Evolutionary conservation across 2,113 vertebrate genomes (phyloP).

Genomic region (Cyprinus carpio): DNA sequence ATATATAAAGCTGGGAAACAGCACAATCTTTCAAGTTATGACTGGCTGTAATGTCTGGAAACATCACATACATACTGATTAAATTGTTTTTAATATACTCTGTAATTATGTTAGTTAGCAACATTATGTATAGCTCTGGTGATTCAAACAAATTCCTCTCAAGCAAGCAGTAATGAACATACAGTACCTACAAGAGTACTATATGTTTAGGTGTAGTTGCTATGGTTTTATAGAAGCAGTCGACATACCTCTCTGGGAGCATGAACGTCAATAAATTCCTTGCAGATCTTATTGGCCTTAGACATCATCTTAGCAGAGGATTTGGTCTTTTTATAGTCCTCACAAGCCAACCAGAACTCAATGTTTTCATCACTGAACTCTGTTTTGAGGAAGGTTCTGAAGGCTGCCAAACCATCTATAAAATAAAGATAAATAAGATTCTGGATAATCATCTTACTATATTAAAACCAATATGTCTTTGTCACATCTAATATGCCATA

Average conservation of each 20-base stretch:
- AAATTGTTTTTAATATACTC: no score
- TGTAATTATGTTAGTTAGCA: no score
- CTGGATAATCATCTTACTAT: not conserved
- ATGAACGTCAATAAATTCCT: constrained; percentile 88
- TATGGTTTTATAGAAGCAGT: constrained; percentile 8
- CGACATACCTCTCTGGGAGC: constrained; percentile 87
- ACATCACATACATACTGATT: not conserved
- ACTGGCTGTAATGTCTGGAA: not conserved
- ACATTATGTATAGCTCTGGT: not conserved
- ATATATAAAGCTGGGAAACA: no score
- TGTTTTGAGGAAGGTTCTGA: constrained; percentile 87
- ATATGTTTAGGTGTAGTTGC: not conserved
- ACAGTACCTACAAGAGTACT: not conserved
- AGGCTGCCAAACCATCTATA: constrained; percentile 85
- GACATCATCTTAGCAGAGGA: constrained; percentile 81
- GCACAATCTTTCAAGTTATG: no score
- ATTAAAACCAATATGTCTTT: not conserved
- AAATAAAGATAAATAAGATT: constrained; percentile 38
- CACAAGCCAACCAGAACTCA: constrained; percentile 96
- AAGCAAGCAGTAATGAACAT: not conserved
- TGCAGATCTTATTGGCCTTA: constrained; percentile 89
- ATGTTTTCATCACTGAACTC: constrained; percentile 97
- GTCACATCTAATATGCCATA: constrained; percentile 4
- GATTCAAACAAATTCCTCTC: not conserved
- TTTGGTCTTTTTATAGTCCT: constrained; percentile 92